Conservation (phyloP, 2,113 vertebrate species). For the Lagenorhynchus albirostris region DNA sequence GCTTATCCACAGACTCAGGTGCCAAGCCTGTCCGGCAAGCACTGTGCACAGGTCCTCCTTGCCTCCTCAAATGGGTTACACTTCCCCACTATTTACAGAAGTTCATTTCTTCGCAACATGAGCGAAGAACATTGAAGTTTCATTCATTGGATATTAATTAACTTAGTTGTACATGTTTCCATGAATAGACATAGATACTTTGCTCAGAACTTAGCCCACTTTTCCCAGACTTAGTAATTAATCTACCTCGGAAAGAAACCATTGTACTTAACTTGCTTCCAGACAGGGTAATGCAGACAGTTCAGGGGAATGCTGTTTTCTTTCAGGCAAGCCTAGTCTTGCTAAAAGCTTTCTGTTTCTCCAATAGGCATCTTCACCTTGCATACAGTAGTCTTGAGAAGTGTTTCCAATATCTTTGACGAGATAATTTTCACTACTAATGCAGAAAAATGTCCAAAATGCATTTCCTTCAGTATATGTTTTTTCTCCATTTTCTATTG, state of each 20-base stretch:
- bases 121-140: not conserved
- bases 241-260: not conserved
- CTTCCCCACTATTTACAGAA: not conserved
- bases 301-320: not conserved
- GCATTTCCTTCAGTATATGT: not conserved
- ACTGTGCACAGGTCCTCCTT: not conserved
- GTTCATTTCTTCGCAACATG: not conserved
- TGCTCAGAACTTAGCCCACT: not conserved
- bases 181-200: not conserved
- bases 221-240: not conserved
- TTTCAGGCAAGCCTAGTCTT: not conserved
- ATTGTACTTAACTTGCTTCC: not conserved
- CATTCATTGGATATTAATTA: not conserved
- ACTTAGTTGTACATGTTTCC: not conserved
- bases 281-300: not conserved
- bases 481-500: not conserved
- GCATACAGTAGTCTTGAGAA: not conserved
- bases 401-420: not conserved
- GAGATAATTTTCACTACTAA: not conserved
- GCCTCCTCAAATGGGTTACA: not conserved
- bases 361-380: not conserved
- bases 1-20: not conserved
- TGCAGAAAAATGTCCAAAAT: not conserved
- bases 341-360: not conserved
- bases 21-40: not conserved